Conservation (phyloP, 2,888 invertebrate species). For the Ephialtes manifestator region DNA sequence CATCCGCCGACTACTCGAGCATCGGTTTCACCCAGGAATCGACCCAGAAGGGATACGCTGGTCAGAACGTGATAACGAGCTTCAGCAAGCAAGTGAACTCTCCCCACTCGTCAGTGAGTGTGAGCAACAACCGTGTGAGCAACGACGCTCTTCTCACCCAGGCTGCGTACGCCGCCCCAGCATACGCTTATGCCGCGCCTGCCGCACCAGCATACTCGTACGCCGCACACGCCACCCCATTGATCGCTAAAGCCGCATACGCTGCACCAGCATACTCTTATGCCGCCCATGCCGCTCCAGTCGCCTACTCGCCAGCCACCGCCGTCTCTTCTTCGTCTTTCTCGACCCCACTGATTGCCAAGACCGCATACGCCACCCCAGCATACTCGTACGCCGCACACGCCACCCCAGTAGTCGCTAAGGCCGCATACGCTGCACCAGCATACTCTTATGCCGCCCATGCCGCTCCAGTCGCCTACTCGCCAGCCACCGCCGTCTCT, state of each 20-base stretch:
- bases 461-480: slow-evolving; percentile 55
- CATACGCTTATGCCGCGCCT: slow-evolving; percentile 60
- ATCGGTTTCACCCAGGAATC: slow-evolving; percentile 79
- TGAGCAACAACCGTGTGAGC: slow-evolving; percentile 77
- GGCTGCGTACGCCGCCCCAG: slow-evolving; percentile 66
- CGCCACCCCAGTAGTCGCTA: slow-evolving; percentile 64
- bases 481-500: slow-evolving; percentile 25
- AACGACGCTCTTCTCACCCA: slow-evolving; percentile 75
- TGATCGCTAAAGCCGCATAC: slow-evolving; percentile 60
- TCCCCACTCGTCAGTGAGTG: slow-evolving; percentile 78
- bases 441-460: slow-evolving; percentile 60
- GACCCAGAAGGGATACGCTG: slow-evolving; percentile 80
- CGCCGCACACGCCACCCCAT: slow-evolving; percentile 56
- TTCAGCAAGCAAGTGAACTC: slow-evolving; percentile 79
- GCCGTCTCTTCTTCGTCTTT: slow-evolving; percentile 57
- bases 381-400: slow-evolving; percentile 59
- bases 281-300: slow-evolving; percentile 65
- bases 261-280: slow-evolving; percentile 58
- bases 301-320: slow-evolving; percentile 57
- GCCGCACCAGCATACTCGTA: slow-evolving; percentile 64
- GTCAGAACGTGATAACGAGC: slow-evolving; percentile 79
- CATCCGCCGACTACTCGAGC: slow-evolving; percentile 76
- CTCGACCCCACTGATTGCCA: slow-evolving; percentile 69
- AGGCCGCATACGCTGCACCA: slow-evolving; percentile 60
- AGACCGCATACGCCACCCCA: slow-evolving; percentile 66